Conservation (phyloP, 2,797 vertebrate genomes). For the Notamacropus eugenii region DNA sequence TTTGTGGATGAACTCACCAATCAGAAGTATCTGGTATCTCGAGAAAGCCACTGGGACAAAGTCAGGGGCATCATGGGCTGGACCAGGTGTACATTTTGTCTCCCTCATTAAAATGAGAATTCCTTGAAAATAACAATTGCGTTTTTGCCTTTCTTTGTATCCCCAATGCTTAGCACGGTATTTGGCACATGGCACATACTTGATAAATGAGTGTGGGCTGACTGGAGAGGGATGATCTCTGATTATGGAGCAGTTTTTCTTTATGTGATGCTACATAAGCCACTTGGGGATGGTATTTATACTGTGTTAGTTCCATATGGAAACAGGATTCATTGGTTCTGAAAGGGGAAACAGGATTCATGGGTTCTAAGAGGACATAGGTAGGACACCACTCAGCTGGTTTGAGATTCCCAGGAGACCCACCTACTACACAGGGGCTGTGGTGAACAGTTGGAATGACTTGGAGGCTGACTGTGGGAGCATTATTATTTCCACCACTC, state of each 20-base stretch:
- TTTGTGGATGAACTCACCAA: not conserved
- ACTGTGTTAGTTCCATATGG: not conserved
- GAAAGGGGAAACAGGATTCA: too few relatives aligned
- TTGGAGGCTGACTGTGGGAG: not conserved
- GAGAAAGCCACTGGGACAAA: not conserved
- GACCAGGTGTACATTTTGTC: too few relatives aligned
- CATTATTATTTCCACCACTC: not conserved
- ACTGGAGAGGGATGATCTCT: fast-evolving
- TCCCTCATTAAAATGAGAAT: not conserved
- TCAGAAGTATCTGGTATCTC: not conserved
- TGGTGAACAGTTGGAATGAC: not conserved
- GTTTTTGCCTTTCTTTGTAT: not conserved
- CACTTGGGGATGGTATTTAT: not conserved
- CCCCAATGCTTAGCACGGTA: too few relatives aligned
- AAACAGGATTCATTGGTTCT: not conserved
- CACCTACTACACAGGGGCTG: not conserved
- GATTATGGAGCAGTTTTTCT: not conserved
- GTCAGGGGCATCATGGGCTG: too few relatives aligned
- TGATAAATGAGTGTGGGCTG: too few relatives aligned
- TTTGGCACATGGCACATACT: too few relatives aligned
- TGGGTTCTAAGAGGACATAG: not conserved
- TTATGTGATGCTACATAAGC: fast-evolving
- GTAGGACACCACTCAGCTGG: not conserved
- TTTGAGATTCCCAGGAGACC: not conserved
- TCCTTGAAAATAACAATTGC: not conserved